Conservation (phyloP, 1,140 invertebrate species). For the Ridgeia piscesae region DNA sequence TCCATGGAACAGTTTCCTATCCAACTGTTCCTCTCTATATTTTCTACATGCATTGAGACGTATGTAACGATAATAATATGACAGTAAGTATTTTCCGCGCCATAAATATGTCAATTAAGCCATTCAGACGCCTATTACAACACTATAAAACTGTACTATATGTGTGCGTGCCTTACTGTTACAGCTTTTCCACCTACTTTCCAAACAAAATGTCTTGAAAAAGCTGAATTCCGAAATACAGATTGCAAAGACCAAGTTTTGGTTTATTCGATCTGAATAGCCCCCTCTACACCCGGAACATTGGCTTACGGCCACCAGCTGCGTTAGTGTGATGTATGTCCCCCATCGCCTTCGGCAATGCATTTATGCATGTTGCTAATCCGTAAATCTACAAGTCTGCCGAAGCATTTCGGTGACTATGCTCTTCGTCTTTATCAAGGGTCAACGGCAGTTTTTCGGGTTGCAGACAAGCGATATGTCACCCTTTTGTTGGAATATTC, state of each 20-base stretch:
- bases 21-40: too few relatives aligned
- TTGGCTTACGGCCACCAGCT: not conserved
- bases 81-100: too few relatives aligned
- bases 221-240: not conserved
- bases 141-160: too few relatives aligned
- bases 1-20: too few relatives aligned
- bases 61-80: too few relatives aligned
- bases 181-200: not conserved
- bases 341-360: not conserved
- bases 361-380: not conserved
- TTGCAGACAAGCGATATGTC: not conserved
- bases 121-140: too few relatives aligned
- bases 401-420: not conserved
- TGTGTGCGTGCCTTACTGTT: too few relatives aligned
- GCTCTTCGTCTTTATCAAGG: not conserved
- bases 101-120: too few relatives aligned
- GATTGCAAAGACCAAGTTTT: not conserved
- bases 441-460: not conserved
- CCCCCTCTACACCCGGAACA: not conserved
- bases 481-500: not conserved
- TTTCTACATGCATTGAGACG: too few relatives aligned
- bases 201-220: not conserved
- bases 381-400: not conserved
- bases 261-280: not conserved
- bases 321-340: not conserved